Conservation (phyloP, 1,140 invertebrate species). For the Ceratina japonica region DNA sequence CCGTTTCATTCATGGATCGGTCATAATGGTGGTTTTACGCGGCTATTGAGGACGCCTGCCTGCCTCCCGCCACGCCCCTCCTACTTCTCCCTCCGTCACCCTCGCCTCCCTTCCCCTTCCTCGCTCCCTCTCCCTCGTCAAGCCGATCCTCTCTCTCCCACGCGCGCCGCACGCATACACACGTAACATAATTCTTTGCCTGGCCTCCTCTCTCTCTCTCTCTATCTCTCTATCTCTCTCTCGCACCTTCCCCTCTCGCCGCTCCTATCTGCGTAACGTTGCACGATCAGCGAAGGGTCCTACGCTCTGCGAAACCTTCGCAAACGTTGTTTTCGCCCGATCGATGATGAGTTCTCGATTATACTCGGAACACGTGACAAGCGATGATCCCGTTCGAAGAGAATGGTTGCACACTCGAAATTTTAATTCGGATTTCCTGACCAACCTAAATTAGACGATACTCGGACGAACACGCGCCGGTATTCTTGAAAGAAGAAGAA, state of each 20-base stretch:
- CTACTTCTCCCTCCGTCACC: constrained; percentile 30
- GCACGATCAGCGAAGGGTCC: constrained; percentile 6
- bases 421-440: too few species aligned
- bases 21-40: constrained; percentile 77
- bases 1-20: constrained; percentile 77
- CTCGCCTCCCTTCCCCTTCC: not conserved
- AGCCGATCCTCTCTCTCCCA: not conserved
- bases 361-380: not conserved
- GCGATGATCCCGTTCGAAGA: not conserved
- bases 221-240: not conserved
- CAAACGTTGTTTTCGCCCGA: not conserved
- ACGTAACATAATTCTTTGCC: not conserved
- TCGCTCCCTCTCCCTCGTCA: not conserved
- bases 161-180: not conserved
- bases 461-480: not conserved
- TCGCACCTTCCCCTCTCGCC: constrained; percentile 8
- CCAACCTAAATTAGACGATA: too few species aligned
- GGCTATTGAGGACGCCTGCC: constrained; percentile 73
- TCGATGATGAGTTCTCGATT: not conserved
- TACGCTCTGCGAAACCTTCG: not conserved
- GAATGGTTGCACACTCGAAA: too few species aligned
- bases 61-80: constrained; percentile 61
- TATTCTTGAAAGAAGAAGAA: not conserved
- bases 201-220: not conserved
- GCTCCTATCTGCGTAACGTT: constrained; percentile 11